Evolutionary conservation across 2,113 vertebrate species (phyloP), one percentile per base, ranked within the genome.

Genomic region (Synodontis membranacea): DNA sequence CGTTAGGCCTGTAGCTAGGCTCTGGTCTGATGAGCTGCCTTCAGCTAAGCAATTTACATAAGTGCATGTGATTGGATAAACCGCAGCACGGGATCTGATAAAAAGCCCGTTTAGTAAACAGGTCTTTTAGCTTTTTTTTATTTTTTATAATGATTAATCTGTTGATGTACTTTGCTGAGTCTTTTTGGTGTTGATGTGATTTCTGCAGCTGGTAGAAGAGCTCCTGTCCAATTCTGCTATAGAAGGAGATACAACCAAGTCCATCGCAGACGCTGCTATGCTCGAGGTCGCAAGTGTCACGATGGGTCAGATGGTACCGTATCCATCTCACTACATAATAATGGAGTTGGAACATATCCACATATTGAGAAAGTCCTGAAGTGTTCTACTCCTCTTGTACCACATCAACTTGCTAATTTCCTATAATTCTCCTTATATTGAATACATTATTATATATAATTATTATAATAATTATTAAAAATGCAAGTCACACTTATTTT

Each of bases 261-360:
- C 95, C 83, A 98, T 99, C 0, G 97, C 97, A 0, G 97, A 99
- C 0, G 97, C 97, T 15, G 98, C 98, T 93, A 99, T 99, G 98
- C 93, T 98, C 96, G 98, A 99, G 91, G 98, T 98, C 0, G 97
- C 97, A 42, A 97, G 95, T 89, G 95, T 96, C 64, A 97, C 96
- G 0, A 93, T 96, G 90, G 97, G 96, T 21, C 94, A 97, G 91
- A 98, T 97, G 98, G 98, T 99, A 94, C 83, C 92, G 42, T 68
- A 23, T 52, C 48, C 8, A 28, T 23, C 39, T 42, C 70, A 2
- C 37, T 44, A 28, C 21, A 48, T 6, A 28, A 3, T 46, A 25
- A n/a, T n/a, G n/a, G n/a, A n/a, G n/a, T n/a, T n/a, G n/a, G n/a
- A n/a, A n/a, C n/a, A n/a, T n/a, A n/a, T n/a, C n/a, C n/a, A n/a